Evolutionary conservation across 2,797 vertebrate species (phyloP).

Genomic region (Benthosema pterotum): DNA sequence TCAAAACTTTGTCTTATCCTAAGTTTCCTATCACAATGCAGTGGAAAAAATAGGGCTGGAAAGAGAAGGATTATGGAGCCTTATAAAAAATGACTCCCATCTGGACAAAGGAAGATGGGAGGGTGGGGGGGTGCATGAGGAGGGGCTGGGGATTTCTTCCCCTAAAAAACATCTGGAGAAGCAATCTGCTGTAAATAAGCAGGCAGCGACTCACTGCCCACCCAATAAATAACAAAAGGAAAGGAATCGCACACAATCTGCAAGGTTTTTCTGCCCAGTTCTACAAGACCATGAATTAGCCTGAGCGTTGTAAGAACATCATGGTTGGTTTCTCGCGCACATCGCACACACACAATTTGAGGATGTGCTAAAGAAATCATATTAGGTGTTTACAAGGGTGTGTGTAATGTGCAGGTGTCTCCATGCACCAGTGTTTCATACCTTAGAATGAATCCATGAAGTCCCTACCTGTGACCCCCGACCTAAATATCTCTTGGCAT

Average conservation of each 20-base stretch:
- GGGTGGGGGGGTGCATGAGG: conserved; percentile 18
- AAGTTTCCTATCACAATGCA: conserved; percentile 60
- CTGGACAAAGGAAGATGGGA: conserved; percentile 64
- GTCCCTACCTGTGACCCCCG: neutral
- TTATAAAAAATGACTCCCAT: conserved; percentile 79
- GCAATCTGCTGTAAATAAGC: conserved; percentile 82
- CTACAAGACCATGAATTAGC: conserved; percentile 48
- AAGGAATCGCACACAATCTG: conserved; percentile 58
- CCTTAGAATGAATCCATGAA: neutral
- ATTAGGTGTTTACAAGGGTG: conserved; percentile 2
- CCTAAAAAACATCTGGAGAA: conserved; percentile 81
- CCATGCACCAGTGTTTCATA: neutral
- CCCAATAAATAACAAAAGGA: conserved; percentile 78
- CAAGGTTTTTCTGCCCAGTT: conserved; percentile 49
- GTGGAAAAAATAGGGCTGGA: conserved; percentile 49
- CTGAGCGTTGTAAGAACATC: conserved; percentile 28
- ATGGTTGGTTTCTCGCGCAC: conserved; percentile 15
- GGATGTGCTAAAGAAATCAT: neutral
- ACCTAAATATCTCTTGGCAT: conserved; percentile 45
- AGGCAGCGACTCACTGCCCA: conserved; percentile 75
- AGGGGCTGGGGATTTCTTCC: conserved; percentile 61
- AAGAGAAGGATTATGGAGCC: conserved; percentile 68
- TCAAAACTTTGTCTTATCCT: conserved; percentile 31
- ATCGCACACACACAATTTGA: neutral
- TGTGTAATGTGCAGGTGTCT: conserved; percentile 3